Conservation (phyloP, 2,888 invertebrate species). For the Mactromeris polynyma region DNA sequence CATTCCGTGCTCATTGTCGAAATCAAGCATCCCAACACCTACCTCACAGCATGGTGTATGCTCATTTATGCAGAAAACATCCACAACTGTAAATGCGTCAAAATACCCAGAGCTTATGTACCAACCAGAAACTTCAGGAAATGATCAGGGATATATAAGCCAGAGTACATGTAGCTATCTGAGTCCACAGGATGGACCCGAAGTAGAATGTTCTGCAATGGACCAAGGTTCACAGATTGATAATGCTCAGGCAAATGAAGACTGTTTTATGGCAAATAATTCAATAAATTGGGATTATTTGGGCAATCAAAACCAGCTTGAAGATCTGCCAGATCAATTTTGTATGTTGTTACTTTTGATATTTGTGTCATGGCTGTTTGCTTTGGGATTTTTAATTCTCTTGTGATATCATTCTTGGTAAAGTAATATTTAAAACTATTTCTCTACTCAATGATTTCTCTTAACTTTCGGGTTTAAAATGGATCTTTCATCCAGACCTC, state of each 20-base stretch:
- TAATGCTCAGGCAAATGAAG: conserved; percentile 1
- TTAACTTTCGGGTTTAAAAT: no score
- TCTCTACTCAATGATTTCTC: no score
- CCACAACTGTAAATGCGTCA: not conserved
- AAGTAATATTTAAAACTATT: no score
- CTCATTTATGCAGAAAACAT: not conserved
- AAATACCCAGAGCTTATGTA: not conserved
- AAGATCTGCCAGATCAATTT: not conserved
- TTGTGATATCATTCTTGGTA: no score
- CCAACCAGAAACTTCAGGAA: not conserved
- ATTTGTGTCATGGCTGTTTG: not conserved
- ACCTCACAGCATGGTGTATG: not conserved
- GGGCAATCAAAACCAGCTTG: not conserved
- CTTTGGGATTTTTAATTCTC: no score
- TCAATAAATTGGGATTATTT: conserved; percentile 2
- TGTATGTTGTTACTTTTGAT: not conserved
- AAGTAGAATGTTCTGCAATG: not conserved
- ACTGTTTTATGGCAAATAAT: not conserved
- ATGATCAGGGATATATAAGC: not conserved
- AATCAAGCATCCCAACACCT: not conserved
- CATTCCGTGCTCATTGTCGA: not conserved
- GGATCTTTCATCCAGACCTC: no score
- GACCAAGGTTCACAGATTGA: not conserved
- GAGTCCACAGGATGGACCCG: not conserved
- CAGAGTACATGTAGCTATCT: conserved; percentile 8